Percentiles rank a stretch among this genome's conserved stretches.
Evolutionary conservation across 2,797 vertebrate species (phyloP).

Genomic region (Sternotherus odoratus): DNA sequence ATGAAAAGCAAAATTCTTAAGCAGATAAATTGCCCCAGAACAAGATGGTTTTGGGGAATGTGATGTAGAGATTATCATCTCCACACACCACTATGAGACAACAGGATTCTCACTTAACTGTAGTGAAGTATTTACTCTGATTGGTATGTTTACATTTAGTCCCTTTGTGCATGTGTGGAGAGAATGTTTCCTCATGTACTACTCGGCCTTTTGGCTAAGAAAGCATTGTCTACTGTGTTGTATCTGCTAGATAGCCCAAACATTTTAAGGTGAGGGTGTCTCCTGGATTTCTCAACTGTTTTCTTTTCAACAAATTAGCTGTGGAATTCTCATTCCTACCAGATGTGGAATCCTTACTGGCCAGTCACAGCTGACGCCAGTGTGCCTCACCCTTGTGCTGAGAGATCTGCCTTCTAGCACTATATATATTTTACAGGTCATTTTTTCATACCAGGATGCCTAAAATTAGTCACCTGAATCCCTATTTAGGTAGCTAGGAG

Average conservation of each 20-base stretch:
- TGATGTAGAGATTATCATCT: not conserved
- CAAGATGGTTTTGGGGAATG: not conserved
- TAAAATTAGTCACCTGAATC: no score
- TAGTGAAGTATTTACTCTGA: rapidly evolving
- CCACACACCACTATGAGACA: not conserved
- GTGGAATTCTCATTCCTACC: not conserved
- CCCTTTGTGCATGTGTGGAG: not conserved
- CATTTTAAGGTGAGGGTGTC: no score
- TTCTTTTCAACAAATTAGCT: not conserved
- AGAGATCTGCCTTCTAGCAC: not conserved
- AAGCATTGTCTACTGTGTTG: no score
- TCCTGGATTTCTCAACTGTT: not conserved
- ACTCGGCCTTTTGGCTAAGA: no score
- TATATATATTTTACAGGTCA: not conserved
- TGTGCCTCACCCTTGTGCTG: not conserved
- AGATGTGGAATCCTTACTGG: not conserved
- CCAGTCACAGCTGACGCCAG: not conserved
- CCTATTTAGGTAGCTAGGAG: not conserved
- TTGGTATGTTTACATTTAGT: not conserved
- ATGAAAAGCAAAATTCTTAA: not conserved
- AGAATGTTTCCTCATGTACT: not conserved
- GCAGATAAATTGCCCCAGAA: not conserved
- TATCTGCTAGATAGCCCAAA: no score
- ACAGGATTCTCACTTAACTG: not conserved
- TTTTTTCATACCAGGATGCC: no score